phyloP scores from a whole-genome alignment of 2,113 vertebrate species.

The Nerophis ophidion region DNA sequence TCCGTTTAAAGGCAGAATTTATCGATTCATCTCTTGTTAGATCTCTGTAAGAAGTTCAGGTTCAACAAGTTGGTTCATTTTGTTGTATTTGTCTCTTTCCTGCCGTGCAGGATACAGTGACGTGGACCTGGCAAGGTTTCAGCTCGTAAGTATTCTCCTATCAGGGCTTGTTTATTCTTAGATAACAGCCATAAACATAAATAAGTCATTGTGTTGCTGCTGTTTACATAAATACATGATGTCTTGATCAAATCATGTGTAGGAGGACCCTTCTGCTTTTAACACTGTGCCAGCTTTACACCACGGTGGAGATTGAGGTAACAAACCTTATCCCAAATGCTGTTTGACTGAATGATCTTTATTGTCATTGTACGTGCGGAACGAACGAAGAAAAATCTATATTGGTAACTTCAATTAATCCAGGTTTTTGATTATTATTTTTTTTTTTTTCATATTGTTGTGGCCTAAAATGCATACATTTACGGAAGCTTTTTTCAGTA shows the following conservation, averaged over 20 bases:
- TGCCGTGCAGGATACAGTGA: constrained; percentile 83
- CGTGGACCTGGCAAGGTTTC: constrained; percentile 98
- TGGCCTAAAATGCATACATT: too few species aligned
- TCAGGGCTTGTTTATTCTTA: not conserved
- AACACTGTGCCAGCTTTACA: constrained; percentile 85
- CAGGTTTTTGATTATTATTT: too few species aligned
- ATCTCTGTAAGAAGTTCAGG: too few species aligned
- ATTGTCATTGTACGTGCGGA: too few species aligned
- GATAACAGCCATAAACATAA: not conserved
- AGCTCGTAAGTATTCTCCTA: constrained; percentile 75
- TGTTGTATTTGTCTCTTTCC: not conserved
- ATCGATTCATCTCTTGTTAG: not conserved
- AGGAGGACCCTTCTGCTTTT: constrained; percentile 80
- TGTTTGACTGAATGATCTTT: too few species aligned
- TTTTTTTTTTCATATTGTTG: too few species aligned
- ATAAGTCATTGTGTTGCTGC: not conserved
- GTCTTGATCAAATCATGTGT: constrained; percentile 17
- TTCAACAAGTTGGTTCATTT: too few species aligned
- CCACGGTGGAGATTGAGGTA: constrained; percentile 93
- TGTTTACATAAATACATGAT: not conserved
- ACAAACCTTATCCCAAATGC: constrained; percentile 16
- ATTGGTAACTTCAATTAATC: too few species aligned
- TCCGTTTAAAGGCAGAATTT: not conserved
- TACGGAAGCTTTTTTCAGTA: too few species aligned
- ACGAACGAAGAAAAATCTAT: too few species aligned